Evolutionary conservation across 2,888 invertebrate species (phyloP).

Genomic region (Monopis laevigella): DNA sequence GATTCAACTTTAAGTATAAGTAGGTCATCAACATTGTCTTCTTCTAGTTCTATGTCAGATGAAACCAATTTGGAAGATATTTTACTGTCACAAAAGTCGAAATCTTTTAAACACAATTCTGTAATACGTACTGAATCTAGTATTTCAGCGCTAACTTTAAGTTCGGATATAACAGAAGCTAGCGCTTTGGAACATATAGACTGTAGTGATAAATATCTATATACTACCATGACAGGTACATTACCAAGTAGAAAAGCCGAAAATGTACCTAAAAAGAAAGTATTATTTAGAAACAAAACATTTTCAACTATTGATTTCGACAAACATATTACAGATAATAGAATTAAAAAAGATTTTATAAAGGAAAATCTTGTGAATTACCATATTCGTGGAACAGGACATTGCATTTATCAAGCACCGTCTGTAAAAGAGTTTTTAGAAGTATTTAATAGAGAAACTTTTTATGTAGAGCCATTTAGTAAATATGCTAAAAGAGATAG

Average conservation of each 20-base stretch:
- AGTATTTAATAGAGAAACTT: constrained; percentile 54
- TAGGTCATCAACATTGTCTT: constrained; percentile 45
- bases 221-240: constrained; percentile 52
- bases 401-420: constrained; percentile 55
- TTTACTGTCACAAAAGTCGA: constrained; percentile 51
- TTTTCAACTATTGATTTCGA: constrained; percentile 57
- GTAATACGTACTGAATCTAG: constrained; percentile 23
- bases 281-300: constrained; percentile 57
- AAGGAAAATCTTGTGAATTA: constrained; percentile 52
- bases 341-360: constrained; percentile 39
- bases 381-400: constrained; percentile 58
- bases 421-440: constrained; percentile 53
- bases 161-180: constrained; percentile 44
- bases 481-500: constrained; percentile 44
- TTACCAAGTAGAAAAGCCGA: constrained; percentile 43
- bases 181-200: constrained; percentile 60
- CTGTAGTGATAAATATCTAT: constrained; percentile 42
- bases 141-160: constrained; percentile 42
- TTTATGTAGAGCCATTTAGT: constrained; percentile 39
- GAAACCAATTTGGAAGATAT: constrained; percentile 59
- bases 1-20: constrained; percentile 31
- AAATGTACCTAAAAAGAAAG: constrained; percentile 34
- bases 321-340: constrained; percentile 40
- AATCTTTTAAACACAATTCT: constrained; percentile 47
- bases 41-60: constrained; percentile 53